Evolutionary conservation across 1,140 invertebrate species (phyloP).

Genomic region (Coenobita brevimanus): DNA sequence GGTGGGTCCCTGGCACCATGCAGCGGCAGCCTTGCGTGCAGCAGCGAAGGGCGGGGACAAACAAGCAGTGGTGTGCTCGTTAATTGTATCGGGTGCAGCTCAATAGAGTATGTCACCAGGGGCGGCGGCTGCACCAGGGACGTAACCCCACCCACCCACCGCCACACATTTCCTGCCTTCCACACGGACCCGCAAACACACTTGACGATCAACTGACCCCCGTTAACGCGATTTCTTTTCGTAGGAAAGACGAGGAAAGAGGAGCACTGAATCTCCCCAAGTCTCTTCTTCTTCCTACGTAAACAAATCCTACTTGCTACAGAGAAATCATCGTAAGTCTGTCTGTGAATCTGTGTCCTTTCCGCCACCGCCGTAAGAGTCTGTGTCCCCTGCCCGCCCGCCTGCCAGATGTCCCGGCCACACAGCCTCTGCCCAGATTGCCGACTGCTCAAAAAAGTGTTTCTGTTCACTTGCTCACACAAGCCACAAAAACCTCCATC

Average conservation of each 20-base stretch:
- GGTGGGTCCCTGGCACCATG: background rate
- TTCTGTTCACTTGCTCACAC: constrained; percentile 59
- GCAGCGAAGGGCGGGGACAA: constrained; percentile 3
- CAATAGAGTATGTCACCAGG: constrained; percentile 54
- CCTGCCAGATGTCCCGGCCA: constrained; percentile 53
- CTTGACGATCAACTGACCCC: too few relatives aligned
- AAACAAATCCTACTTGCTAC: too few relatives aligned
- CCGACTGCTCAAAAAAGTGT: constrained; percentile 19
- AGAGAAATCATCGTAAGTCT: too few relatives aligned
- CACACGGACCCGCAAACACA: background rate
- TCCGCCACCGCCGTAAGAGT: background rate
- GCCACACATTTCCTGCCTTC: background rate
- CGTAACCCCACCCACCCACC: background rate
- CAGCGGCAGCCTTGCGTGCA: background rate
- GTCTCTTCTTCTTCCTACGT: too few relatives aligned
- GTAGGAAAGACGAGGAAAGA: too few relatives aligned
- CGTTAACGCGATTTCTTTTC: too few relatives aligned
- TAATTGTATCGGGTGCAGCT: constrained; percentile 48
- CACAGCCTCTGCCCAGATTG: constrained; percentile 40
- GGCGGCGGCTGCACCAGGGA: background rate
- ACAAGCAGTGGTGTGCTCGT: constrained; percentile 32
- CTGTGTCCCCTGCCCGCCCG: constrained; percentile 24
- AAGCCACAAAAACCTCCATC: constrained; percentile 26
- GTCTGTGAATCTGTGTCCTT: background rate
- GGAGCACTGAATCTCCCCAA: too few relatives aligned